Percentiles rank a stretch among this genome's conserved stretches.
Evolutionary conservation across 35 echinoderm and acorn worm genomes (phyloP).

Genomic region (Lytechinus variegatus): DNA sequence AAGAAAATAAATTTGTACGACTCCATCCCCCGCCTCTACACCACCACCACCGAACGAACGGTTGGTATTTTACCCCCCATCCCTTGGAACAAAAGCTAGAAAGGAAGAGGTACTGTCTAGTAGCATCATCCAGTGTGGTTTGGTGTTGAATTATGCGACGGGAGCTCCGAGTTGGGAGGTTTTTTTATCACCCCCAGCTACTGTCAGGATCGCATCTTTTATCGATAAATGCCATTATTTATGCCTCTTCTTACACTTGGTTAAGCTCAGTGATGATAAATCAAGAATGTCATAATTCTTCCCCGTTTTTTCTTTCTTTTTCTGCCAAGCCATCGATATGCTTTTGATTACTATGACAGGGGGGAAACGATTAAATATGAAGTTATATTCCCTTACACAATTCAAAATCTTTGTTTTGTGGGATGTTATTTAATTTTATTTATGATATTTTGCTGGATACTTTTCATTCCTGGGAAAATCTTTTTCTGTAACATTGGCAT

Average conservation of each 20-base stretch:
- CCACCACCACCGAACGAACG: background rate
- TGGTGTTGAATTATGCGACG: background rate
- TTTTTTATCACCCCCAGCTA: background rate
- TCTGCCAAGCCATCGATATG: background rate
- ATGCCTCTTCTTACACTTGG: background rate
- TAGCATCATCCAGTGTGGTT: background rate
- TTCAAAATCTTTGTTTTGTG: background rate
- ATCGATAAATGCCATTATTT: conserved; percentile 6
- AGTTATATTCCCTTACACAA: background rate
- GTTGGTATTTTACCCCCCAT: background rate
- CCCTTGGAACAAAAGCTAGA: background rate
- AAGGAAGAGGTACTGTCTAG: background rate
- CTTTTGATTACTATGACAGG: background rate
- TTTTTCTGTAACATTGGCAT: background rate
- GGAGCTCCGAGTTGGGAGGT: background rate
- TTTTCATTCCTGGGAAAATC: background rate
- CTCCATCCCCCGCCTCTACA: background rate
- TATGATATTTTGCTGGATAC: background rate
- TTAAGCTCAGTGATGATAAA: background rate
- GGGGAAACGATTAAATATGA: background rate
- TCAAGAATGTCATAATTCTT: background rate
- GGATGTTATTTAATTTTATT: background rate
- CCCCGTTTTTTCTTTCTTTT: background rate
- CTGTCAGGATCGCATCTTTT: background rate
- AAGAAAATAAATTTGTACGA: conserved; percentile 39